These are phyloP conservation scores for Ctena decussata DNA, from an alignment of 2,888 invertebrate genomes.

Conservation along the genomic window DNA sequence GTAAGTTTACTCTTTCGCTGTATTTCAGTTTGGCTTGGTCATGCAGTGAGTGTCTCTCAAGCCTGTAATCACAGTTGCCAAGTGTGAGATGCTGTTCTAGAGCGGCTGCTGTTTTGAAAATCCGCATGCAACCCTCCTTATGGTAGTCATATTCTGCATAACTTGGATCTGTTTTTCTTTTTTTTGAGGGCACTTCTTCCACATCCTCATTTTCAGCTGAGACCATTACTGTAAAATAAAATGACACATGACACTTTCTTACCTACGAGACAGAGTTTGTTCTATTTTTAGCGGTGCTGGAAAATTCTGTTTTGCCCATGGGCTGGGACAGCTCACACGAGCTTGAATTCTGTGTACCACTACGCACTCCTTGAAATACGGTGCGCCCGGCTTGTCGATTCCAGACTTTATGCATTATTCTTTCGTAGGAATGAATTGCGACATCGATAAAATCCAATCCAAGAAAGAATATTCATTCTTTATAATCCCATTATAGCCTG, in stretches of 20 bases:
- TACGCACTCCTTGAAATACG: no score
- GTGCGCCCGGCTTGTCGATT: no score
- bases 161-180: neutral
- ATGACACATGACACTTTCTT: neutral
- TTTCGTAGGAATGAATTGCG: no score
- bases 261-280: no score
- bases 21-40: neutral
- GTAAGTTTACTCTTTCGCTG: neutral
- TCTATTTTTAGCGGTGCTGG: no score
- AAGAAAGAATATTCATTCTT: no score
- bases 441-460: no score
- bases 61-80: neutral
- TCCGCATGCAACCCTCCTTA: neutral
- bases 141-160: constrained; percentile 42
- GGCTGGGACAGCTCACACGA: no score
- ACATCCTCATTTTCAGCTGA: neutral
- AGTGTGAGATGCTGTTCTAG: neutral
- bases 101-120: neutral
- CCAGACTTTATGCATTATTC: no score
- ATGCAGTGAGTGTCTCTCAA: neutral
- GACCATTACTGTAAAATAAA: neutral
- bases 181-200: neutral
- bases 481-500: no score
- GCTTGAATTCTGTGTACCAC: no score
- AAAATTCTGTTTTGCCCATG: no score